Conservation (phyloP, 2,888 invertebrate genomes). For the Tetragnatha montana region DNA sequence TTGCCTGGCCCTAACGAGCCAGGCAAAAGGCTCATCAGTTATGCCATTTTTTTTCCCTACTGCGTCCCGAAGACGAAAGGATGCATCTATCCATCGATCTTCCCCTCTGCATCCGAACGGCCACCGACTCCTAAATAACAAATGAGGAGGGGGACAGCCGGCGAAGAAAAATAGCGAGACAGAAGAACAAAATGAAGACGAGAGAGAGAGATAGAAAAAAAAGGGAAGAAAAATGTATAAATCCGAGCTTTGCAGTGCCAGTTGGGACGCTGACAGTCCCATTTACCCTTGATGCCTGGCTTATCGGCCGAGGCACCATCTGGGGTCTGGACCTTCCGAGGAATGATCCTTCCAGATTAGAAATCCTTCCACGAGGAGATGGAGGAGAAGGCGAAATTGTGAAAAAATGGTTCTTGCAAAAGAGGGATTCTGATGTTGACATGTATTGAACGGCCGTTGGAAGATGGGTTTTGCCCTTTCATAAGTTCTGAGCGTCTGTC, state of each 20-base stretch:
- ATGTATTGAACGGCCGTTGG: conserved; percentile 69
- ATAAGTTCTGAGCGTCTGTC: conserved; percentile 59
- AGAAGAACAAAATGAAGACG: conserved; percentile 39
- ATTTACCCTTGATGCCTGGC: conserved; percentile 67
- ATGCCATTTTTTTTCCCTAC: conserved; percentile 53
- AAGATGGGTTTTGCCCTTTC: conserved; percentile 64
- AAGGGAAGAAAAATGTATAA: conserved; percentile 26
- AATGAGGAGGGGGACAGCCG: conserved; percentile 51
- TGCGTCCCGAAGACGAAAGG: conserved; percentile 19
- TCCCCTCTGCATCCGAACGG: conserved; percentile 31
- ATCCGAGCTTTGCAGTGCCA: conserved; percentile 63
- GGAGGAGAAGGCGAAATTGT: conserved; percentile 51
- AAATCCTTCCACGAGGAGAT: conserved; percentile 61
- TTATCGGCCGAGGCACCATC: conserved; percentile 68
- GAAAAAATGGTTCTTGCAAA: conserved; percentile 69
- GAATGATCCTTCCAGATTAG: conserved; percentile 69
- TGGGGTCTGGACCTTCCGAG: conserved; percentile 49
- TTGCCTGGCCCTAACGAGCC: conserved; percentile 59
- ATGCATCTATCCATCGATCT: conserved; percentile 61
- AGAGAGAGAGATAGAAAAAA: conserved; percentile 2
- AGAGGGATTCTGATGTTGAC: conserved; percentile 70
- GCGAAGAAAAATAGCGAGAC: conserved; percentile 12
- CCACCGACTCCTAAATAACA: conserved; percentile 69
- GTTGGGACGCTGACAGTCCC: conserved; percentile 70
- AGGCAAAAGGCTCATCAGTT: conserved; percentile 62